phyloP scores from a whole-genome alignment of 2,888 invertebrate genomes.

The Scaptomyza tumidula region DNA sequence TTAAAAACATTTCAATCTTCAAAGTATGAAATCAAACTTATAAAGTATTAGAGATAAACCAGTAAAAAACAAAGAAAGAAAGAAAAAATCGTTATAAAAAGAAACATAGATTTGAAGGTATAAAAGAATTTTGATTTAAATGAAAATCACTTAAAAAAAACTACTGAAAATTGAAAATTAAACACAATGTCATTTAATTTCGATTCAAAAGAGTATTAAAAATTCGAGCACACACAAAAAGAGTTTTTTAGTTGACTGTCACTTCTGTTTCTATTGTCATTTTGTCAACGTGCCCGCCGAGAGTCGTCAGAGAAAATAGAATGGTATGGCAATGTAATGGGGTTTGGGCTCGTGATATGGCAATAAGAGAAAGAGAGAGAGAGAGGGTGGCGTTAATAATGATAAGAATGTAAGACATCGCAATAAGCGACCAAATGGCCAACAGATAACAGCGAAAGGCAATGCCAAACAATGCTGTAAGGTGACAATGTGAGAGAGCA shows the following conservation, averaged over 20 bases:
- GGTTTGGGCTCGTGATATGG: constrained; percentile 12
- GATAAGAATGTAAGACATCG: constrained; percentile 79
- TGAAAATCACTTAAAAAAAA: too few species aligned
- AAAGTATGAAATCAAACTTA: too few species aligned
- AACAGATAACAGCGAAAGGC: constrained; percentile 61
- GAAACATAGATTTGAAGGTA: too few species aligned
- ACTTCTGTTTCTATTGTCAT: constrained; percentile 65
- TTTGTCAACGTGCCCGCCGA: constrained; percentile 75
- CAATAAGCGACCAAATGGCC: constrained; percentile 72
- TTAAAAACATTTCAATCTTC: too few species aligned
- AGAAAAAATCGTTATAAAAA: too few species aligned
- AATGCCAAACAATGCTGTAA: constrained; percentile 44
- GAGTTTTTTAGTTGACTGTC: constrained; percentile 14
- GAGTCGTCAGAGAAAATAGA: constrained; percentile 63
- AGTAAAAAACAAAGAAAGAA: neutral
- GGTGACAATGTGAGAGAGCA: constrained; percentile 74
- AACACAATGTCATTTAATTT: neutral
- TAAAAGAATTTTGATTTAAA: too few species aligned
- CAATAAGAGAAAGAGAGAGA: neutral
- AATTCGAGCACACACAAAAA: constrained; percentile 6
- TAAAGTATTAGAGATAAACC: too few species aligned
- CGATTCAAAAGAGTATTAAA: constrained; percentile 13
- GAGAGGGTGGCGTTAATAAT: constrained; percentile 56
- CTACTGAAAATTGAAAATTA: too few species aligned
- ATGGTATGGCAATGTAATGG: constrained; percentile 12